Conservation (phyloP, 2,888 invertebrate species). For the Margaritifera margaritifera region DNA sequence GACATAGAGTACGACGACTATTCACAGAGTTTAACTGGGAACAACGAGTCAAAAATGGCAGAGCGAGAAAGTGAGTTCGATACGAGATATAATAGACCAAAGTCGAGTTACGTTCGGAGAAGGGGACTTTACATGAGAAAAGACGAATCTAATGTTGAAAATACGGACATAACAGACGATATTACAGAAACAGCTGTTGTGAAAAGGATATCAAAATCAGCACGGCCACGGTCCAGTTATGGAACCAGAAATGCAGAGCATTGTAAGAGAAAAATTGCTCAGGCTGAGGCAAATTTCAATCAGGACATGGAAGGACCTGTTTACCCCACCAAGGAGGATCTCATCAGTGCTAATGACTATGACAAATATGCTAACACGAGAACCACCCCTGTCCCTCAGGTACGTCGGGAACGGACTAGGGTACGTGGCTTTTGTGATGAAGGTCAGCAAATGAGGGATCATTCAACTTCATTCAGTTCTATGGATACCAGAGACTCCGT, state of each 20-base stretch:
- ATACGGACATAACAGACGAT: slow-evolving; percentile 10
- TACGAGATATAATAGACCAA: slow-evolving; percentile 38
- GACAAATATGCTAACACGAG: slow-evolving; percentile 36
- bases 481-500: no score
- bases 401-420: slow-evolving; percentile 13
- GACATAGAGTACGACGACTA: slow-evolving; percentile 24
- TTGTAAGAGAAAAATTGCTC: slow-evolving; percentile 33
- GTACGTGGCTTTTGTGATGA: slow-evolving; percentile 34
- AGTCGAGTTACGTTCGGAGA: slow-evolving; percentile 52
- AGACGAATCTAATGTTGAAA: slow-evolving; percentile 13
- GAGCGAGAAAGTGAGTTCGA: slow-evolving; percentile 25
- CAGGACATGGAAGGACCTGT: slow-evolving; percentile 19
- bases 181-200: slow-evolving; percentile 12
- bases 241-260: slow-evolving; percentile 24
- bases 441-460: slow-evolving; percentile 1
- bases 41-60: slow-evolving; percentile 26
- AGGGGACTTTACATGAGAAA: slow-evolving; percentile 17
- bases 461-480: no score
- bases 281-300: slow-evolving; percentile 21
- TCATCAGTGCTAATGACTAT: slow-evolving; percentile 13
- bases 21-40: slow-evolving; percentile 16
- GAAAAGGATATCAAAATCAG: slow-evolving; percentile 31
- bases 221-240: slow-evolving; percentile 37
- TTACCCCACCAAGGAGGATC: slow-evolving; percentile 10
- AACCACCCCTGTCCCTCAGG: neutral